These are phyloP conservation scores for Drosophila seguyi DNA, from an alignment of 1,140 invertebrate species.

Conservation along the genomic window DNA sequence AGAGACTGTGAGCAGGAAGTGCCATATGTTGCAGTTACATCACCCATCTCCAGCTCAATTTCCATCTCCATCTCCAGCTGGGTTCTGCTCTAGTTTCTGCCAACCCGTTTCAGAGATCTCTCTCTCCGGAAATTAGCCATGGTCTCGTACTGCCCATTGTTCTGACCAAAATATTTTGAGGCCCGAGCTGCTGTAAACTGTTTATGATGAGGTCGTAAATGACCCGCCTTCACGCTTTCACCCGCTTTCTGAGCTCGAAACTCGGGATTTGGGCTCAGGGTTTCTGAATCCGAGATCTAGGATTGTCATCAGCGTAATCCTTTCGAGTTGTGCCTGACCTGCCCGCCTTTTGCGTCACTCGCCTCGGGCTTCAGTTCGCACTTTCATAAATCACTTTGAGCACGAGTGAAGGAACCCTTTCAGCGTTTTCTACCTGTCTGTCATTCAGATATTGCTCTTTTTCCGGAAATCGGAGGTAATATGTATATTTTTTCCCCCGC, in stretches of 20 bases:
- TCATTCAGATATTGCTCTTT: constrained; percentile 1
- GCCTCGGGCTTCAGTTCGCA: constrained; percentile 28
- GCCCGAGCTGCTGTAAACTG: constrained; percentile 53
- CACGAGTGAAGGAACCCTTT: constrained; percentile 54
- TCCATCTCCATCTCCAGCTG: neutral
- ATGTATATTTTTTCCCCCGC: constrained; percentile 2
- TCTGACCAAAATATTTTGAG: constrained; percentile 77
- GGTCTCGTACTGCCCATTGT: constrained; percentile 52
- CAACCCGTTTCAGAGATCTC: constrained; percentile 46
- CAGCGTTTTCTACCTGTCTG: constrained; percentile 39
- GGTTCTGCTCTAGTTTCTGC: constrained; percentile 33
- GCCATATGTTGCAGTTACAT: constrained; percentile 61
- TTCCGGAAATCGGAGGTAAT: constrained; percentile 28
- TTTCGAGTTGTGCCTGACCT: constrained; percentile 17
- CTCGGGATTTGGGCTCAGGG: constrained; percentile 1
- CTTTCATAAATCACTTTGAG: constrained; percentile 60
- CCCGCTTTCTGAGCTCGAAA: constrained; percentile 22
- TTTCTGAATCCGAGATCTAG: constrained; percentile 11
- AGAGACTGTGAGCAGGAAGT: neutral
- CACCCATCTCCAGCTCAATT: neutral
- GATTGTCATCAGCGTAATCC: constrained; percentile 46
- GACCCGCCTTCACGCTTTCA: constrained; percentile 71
- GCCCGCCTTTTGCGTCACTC: constrained; percentile 64
- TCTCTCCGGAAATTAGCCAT: constrained; percentile 49
- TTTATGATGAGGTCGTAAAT: constrained; percentile 72